Conservation (phyloP, 2,797 vertebrate genomes). For the Ambastaia sidthimunki region DNA sequence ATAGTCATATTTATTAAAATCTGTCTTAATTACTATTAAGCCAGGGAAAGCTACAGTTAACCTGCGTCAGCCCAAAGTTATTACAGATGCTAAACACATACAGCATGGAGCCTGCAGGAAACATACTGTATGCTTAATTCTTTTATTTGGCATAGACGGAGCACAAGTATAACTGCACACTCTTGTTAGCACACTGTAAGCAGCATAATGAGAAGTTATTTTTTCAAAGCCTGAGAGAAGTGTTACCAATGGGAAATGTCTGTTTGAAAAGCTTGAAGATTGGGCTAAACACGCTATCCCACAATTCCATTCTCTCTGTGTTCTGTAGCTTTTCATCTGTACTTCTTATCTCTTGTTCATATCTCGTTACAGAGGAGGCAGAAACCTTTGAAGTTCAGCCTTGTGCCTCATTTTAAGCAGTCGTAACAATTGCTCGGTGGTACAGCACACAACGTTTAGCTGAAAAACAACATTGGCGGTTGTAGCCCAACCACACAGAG, state of each 20-base stretch:
- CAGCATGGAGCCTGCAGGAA: neutral
- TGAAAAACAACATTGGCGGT: conserved; percentile 19
- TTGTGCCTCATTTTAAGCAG: neutral
- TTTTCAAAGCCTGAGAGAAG: neutral
- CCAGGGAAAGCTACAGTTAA: conserved; percentile 3
- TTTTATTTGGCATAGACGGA: neutral
- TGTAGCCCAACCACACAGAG: conserved; percentile 43
- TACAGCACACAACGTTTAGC: neutral
- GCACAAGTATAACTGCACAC: neutral
- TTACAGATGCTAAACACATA: neutral
- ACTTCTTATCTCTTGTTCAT: conserved; percentile 24
- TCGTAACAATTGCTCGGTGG: conserved; percentile 1
- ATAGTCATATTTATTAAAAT: conserved; percentile 31
- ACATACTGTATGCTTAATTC: neutral
- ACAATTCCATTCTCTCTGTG: neutral
- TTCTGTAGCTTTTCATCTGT: conserved; percentile 24
- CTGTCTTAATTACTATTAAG: conserved; percentile 26
- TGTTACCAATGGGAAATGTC: neutral
- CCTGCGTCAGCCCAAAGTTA: neutral
- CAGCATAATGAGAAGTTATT: neutral
- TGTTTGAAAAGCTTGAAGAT: conserved; percentile 29
- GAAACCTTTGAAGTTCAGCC: conserved; percentile 27
- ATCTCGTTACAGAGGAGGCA: conserved; percentile 26
- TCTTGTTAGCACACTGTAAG: neutral
- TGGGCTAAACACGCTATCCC: conserved; percentile 22